Base-by-base conservation (phyloP, 23 tunicate genomes). In the Ciona savignyi region DNA sequence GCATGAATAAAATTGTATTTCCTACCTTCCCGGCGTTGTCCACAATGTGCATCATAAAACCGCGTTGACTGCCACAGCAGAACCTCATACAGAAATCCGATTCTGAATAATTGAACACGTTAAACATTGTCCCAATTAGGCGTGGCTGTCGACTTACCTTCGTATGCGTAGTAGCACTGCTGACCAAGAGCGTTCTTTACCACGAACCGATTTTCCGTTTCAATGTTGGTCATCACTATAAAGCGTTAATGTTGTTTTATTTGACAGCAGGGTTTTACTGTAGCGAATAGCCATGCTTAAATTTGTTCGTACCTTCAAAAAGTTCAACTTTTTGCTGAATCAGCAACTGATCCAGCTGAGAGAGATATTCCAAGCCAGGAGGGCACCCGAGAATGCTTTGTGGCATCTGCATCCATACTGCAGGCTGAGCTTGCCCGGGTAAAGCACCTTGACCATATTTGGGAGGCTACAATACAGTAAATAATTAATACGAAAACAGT, bases 251-350 rank as follows among this genome's bases (percentile, higher is more conserved):
- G n/a, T n/a, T n/a, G n/a, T n/a, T n/a, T n/a, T n/a, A n/a, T n/a
- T n/a, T n/a, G n/a, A n/a, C n/a, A n/a, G n/a, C n/a, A n/a, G n/a
- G n/a, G n/a, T n/a, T n/a, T n/a, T n/a, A n/a, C n/a, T n/a, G n/a
- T n/a, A n/a, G n/a, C n/a, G n/a, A n/a, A n/a, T n/a, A n/a, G n/a
- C n/a, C n/a, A n/a, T n/a, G n/a, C n/a, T n/a, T n/a, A n/a, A n/a
- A n/a, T n/a, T 42, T 42, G 11, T 42, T 42, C 15, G 9, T 15
- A 85, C 83, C 96, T 89, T 95, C 99, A 70, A 95, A 78, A 24
- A 95, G 32, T 56, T 95, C 99, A 56, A 95, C 99, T 81, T 95
- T 90, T 65, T 95, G 99, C 34, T 95, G 95, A 21, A 95, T 80
- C 62, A 95, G 67, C 1, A 95, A 33, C 65, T 95, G 99, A 68